Conservation (phyloP, 30 jellyfish, hydroid and myxozoan genomes). For the Aurelia coerulea region DNA sequence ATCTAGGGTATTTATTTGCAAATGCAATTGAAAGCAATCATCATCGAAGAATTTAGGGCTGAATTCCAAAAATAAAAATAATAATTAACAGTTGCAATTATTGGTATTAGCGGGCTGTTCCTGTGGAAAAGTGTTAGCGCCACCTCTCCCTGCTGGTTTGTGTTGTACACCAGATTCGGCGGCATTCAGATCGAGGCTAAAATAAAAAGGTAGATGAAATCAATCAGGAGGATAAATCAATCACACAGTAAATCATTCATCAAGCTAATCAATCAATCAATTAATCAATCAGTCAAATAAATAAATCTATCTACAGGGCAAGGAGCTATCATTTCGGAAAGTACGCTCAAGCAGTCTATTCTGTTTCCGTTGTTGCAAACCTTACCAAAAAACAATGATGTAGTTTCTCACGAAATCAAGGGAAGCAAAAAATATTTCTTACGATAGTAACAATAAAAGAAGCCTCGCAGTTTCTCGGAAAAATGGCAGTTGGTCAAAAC, state of each 20-base stretch:
- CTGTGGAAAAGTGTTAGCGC: constrained; percentile 94
- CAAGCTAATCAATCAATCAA: too few relatives aligned
- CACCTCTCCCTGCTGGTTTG: constrained; percentile 98
- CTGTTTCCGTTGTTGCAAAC: too few relatives aligned
- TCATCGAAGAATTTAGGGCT: background rate
- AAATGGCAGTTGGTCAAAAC: too few relatives aligned
- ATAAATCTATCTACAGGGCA: too few relatives aligned
- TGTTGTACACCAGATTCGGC: constrained; percentile 99
- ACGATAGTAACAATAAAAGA: too few relatives aligned
- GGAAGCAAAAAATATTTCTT: too few relatives aligned
- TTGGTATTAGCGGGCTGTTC: constrained; percentile 95
- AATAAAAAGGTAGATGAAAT: background rate
- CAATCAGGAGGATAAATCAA: background rate
- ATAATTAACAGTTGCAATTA: constrained; percentile 81
- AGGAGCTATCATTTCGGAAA: too few relatives aligned
- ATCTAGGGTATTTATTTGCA: background rate
- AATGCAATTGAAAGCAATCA: constrained; percentile 8
- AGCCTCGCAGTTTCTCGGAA: too few relatives aligned
- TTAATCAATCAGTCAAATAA: too few relatives aligned
- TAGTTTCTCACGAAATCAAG: too few relatives aligned
- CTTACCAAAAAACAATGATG: too few relatives aligned
- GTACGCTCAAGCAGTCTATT: too few relatives aligned
- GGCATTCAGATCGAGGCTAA: constrained; percentile 96
- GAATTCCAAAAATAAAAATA: background rate
- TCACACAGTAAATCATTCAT: background rate